A percentile compares a stretch with the other conserved stretches of the same genome.
Conservation (phyloP, 2,797 vertebrate genomes). For the Phataginus tetradactyla region DNA sequence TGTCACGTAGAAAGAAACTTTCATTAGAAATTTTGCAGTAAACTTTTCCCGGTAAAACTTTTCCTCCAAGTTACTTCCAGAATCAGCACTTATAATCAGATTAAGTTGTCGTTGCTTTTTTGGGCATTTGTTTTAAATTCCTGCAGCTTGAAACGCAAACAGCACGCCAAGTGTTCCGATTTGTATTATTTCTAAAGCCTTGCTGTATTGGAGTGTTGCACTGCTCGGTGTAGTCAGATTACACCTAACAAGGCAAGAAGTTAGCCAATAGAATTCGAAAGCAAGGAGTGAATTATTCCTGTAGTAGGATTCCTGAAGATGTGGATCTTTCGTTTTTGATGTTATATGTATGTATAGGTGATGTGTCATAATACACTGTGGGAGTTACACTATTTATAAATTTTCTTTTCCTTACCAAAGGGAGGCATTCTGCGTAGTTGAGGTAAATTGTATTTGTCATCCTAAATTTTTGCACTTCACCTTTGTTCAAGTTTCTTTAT, state of each 20-base stretch:
- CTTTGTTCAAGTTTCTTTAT: constrained; percentile 31
- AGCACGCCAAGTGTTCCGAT: constrained; percentile 46
- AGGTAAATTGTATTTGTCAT: constrained; percentile 48
- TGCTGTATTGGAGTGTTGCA: neutral
- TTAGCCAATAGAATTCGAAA: constrained; percentile 42
- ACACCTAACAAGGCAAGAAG: constrained; percentile 21
- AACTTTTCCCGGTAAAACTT: constrained; percentile 6
- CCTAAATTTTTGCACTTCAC: constrained; percentile 26
- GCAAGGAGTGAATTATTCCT: neutral
- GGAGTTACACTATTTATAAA: neutral
- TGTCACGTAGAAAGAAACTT: neutral
- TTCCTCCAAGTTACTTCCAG: constrained; percentile 33
- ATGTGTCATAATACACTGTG: neutral
- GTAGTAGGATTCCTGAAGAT: neutral
- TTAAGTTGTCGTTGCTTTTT: constrained; percentile 66
- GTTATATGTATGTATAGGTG: neutral
- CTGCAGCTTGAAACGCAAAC: constrained; percentile 62
- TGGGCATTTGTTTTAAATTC: constrained; percentile 74
- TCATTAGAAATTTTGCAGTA: constrained; percentile 10
- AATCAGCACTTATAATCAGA: constrained; percentile 17
- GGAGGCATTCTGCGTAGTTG: neutral
- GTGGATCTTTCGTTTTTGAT: constrained; percentile 24
- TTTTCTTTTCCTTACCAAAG: neutral
- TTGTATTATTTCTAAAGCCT: constrained; percentile 55
- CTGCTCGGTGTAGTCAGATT: constrained; percentile 39